Percentiles rank a stretch among this genome's conserved stretches.
phyloP scores from a whole-genome alignment of 1,140 invertebrate genomes.

The Ceratina calcarata region DNA sequence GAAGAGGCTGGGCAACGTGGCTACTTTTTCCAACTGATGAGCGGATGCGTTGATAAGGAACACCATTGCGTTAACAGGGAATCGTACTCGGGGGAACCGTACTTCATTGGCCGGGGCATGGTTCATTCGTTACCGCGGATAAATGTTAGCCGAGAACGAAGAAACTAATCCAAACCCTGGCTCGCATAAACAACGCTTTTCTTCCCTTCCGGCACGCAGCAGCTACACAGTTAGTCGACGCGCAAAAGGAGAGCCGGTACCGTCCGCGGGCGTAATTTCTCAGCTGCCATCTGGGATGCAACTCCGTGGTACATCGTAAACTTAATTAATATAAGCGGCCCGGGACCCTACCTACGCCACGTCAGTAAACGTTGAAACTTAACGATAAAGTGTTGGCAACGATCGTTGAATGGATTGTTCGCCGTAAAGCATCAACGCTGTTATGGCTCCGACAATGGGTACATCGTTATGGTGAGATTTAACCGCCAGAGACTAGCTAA shows the following conservation, averaged over 20 bases:
- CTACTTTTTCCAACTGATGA: background rate
- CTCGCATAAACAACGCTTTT: conserved; percentile 31
- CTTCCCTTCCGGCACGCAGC: background rate
- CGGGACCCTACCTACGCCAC: background rate
- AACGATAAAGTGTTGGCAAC: conserved; percentile 10
- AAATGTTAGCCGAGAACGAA: background rate
- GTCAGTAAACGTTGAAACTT: background rate
- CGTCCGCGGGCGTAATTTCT: background rate
- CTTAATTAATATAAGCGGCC: conserved; percentile 43
- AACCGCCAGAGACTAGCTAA: background rate
- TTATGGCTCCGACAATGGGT: background rate
- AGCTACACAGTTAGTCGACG: too few relatives aligned
- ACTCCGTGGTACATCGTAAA: conserved; percentile 20
- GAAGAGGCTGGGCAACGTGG: background rate
- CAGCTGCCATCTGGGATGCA: background rate
- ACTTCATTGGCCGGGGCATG: too few relatives aligned
- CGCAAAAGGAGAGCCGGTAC: background rate
- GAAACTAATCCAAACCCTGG: conserved; percentile 19
- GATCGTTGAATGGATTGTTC: conserved; percentile 5
- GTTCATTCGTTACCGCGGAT: conserved; percentile 28
- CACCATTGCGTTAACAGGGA: background rate
- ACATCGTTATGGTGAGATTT: background rate
- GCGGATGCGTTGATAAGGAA: conserved; percentile 6
- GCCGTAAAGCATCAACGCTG: background rate
- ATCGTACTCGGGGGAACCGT: conserved; percentile 7